These are phyloP conservation scores for Lerema accius DNA, from an alignment of 1,140 invertebrate species.

Conservation along the genomic window DNA sequence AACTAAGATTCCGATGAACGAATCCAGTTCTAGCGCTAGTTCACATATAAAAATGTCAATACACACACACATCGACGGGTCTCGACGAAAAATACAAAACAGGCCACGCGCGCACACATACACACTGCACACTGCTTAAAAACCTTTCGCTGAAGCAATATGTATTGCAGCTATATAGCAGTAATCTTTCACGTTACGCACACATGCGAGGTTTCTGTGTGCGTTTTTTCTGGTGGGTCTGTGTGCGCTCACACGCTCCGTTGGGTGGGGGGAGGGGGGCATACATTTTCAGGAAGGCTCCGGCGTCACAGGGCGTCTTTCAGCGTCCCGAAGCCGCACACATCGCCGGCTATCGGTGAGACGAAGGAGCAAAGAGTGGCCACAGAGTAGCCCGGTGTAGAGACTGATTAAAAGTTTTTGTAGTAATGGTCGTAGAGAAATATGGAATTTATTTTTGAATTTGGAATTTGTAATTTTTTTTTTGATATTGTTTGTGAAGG, in stretches of 20 bases:
- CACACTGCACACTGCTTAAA: conserved; percentile 10
- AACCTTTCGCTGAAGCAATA: conserved; percentile 56
- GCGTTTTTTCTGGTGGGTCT: conserved; percentile 60
- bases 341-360: conserved; percentile 76
- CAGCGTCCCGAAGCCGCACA: conserved; percentile 74
- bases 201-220: conserved; percentile 50
- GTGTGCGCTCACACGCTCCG: conserved; percentile 50
- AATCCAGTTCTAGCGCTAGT: conserved; percentile 31
- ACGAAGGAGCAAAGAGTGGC: conserved; percentile 74
- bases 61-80: conserved; percentile 52
- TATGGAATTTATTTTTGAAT: too few species aligned
- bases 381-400: conserved; percentile 48
- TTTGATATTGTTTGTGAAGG: too few species aligned
- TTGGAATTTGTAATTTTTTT: too few species aligned
- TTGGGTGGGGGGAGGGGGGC: conserved; percentile 47
- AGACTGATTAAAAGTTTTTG: conserved; percentile 37
- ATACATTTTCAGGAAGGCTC: conserved; percentile 75
- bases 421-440: conserved; percentile 6
- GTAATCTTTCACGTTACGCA: conserved; percentile 64
- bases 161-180: conserved; percentile 57
- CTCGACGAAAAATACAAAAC: conserved; percentile 54
- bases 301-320: conserved; percentile 77
- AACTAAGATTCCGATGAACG: conserved; percentile 26
- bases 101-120: conserved; percentile 46
- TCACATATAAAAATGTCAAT: conserved; percentile 79